Base-by-base conservation (phyloP, 1,140 invertebrate genomes). In the Pomacea maculata region DNA sequence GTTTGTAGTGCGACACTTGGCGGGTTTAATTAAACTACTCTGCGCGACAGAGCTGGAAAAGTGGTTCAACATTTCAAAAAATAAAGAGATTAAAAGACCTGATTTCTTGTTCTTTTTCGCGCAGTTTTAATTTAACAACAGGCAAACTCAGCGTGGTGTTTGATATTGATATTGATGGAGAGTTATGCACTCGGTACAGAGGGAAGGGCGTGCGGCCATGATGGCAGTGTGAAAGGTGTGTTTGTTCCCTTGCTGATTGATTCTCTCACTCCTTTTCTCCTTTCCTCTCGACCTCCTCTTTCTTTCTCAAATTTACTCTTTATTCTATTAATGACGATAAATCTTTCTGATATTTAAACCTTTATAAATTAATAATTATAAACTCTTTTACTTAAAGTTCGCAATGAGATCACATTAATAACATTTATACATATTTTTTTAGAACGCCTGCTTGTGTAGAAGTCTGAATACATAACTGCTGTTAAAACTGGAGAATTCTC, bases 11-110 rank as follows among this genome's bases (percentile, higher is more conserved):
- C 57, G 77, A 78, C 77, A 78, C 45, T 57, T n/a, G 8, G 21
- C 29, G 77, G 77, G 57, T 70, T 78, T 68, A 78, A 71, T 78
- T 70, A 70, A 70, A 54, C 52, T 65, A 75, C 73, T 75, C 57
- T 61, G 15, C 57, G 9, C 57, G 11, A 55, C 55, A 57, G 67
- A n/a, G 67, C 67, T 34, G 12, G n/a, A 25, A 11, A 12, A 25
- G 67, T 34, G 67, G 67, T 12, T 34, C 6, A 25, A 21, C 11
- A 25, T 70, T 25, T 15, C 25, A 21, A 29, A 52, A 74, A 52
- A 54, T 25, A 54, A 54, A 52, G 17, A 74, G 52, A 54, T 74
- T 74, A 52, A 74, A 54, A 75, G 75, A n/a, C 10, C 5, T 12
- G 75, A n/a, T 34, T 64, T 21, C 45, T 74, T 54, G 73, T 54